Evolutionary conservation across 1,140 invertebrate genomes (phyloP).

Genomic region (Drosophila asahinai): DNA sequence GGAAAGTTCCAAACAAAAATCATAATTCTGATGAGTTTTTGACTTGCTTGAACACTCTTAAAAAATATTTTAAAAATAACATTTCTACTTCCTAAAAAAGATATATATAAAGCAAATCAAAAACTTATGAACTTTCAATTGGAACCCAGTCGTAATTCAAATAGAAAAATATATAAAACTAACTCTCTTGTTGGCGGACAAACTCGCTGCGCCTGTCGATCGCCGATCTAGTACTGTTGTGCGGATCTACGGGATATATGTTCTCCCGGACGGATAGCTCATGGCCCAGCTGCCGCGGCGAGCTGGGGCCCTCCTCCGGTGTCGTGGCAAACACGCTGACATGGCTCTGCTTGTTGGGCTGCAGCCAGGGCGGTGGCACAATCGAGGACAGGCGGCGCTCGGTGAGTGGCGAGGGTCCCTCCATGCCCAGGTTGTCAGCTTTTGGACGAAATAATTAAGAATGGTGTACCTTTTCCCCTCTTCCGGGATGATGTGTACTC

Average conservation of each 20-base stretch:
- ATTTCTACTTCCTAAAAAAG: neutral
- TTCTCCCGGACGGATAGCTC: slow-evolving; percentile 76
- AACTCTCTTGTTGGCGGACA: slow-evolving; percentile 82
- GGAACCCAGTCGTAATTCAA: neutral
- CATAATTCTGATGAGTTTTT: neutral
- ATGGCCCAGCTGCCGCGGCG: slow-evolving; percentile 52
- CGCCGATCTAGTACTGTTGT: slow-evolving; percentile 69
- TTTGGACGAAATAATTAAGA: neutral
- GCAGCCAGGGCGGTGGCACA: slow-evolving; percentile 87
- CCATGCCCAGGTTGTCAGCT: slow-evolving; percentile 92
- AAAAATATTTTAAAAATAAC: neutral
- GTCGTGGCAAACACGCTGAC: slow-evolving; percentile 78
- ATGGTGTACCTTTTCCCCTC: neutral
- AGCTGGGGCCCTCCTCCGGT: slow-evolving; percentile 72
- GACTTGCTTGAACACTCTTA: neutral
- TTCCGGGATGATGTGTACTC: slow-evolving; percentile 69
- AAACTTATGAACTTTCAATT: neutral
- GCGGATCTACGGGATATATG: slow-evolving; percentile 79
- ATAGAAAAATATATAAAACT: slow-evolving; percentile 36
- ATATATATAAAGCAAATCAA: slow-evolving; percentile 10
- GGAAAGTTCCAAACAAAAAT: neutral
- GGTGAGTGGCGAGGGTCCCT: slow-evolving; percentile 86
- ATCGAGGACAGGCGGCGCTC: slow-evolving; percentile 87
- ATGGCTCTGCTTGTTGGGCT: slow-evolving; percentile 85
- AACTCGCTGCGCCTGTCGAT: slow-evolving; percentile 83